Evolutionary conservation across 92 coral and sea anemone genomes (phyloP), one percentile per base, ranked within the genome.

Genomic region (Epizoanthus ramosus): DNA sequence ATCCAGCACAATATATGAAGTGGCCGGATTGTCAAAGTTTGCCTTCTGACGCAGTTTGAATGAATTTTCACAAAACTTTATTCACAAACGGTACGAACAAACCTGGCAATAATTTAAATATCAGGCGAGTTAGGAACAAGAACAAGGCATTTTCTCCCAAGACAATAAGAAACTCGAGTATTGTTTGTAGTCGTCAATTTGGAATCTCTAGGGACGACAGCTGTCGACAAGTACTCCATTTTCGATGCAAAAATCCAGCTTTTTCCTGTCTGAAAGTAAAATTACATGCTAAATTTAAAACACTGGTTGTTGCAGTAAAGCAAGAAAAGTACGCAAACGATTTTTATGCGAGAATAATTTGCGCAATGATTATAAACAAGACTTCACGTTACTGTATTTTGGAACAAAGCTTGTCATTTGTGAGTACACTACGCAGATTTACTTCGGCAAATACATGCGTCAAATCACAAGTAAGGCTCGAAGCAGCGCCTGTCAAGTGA

Each of bases 401-500:
- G 14, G 54, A 50, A 50, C 54, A 50, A 50, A 50, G 54, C 15
- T 13, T 50, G 54, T 50, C 54, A 9, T 50, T 50, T 50, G 2
- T 3, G 54, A 50, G 54, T 50, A 50, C 22, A 56, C 22, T 33
- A n/a, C 21, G 21, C 16, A 23, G 63, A 74, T 74, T 56, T 25
- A 25, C 54, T 50, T 50, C 54, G 16, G 16, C 25, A 75, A 75
- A 57, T n/a, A 33, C 18, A 19, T 33, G 50, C 72, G 82, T 63
- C 10, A 16, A 33, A 73, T 73, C 57, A 63, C 68, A 23, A 19
- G 68, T 18, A 67, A 67, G 43, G 16, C 8, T 77, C 37, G 53
- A 35, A 77, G 39, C 41, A 67, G 72, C 72, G 79, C 87, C 75
- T 92, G 96, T 92, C 96, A 92, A 90, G 83, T 73, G 80, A 74